phyloP scores from a whole-genome alignment of 1,140 invertebrate species.

The Dysdera silvatica region DNA sequence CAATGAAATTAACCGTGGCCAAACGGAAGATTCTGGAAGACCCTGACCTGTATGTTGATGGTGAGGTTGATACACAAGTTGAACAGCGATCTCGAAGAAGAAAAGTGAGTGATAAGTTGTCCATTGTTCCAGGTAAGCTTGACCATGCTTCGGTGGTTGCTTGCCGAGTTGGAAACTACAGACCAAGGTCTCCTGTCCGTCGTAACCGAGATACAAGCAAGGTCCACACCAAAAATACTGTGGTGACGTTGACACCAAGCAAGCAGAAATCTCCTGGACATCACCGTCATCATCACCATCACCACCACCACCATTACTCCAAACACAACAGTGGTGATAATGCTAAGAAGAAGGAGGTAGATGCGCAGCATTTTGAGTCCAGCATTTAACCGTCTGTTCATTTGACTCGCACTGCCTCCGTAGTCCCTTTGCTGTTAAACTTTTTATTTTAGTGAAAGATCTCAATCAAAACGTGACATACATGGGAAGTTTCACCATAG shows the following conservation, averaged over 20 bases:
- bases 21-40: conserved; percentile 71
- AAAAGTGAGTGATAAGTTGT: conserved; percentile 61
- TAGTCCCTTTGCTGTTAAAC: too few species aligned
- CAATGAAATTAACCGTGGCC: conserved; percentile 56
- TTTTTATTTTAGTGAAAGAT: too few species aligned
- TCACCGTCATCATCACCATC: conserved; percentile 14
- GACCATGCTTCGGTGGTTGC: conserved; percentile 68
- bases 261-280: conserved; percentile 9
- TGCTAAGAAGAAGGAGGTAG: conserved; percentile 17
- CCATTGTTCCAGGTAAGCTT: conserved; percentile 77
- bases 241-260: neutral
- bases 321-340: neutral
- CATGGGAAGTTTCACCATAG: too few species aligned
- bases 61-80: conserved; percentile 46
- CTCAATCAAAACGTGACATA: too few species aligned
- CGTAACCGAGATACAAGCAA: conserved; percentile 16
- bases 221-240: conserved; percentile 12
- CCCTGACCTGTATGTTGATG: conserved; percentile 63
- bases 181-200: conserved; percentile 9
- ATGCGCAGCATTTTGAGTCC: conserved; percentile 11
- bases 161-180: conserved; percentile 26
- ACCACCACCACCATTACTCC: conserved; percentile 9
- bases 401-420: too few species aligned
- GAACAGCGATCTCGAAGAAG: conserved; percentile 53
- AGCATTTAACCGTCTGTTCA: too few species aligned